Conservation (phyloP, 1,140 invertebrate species). For the Chionoecetes opilio region DNA sequence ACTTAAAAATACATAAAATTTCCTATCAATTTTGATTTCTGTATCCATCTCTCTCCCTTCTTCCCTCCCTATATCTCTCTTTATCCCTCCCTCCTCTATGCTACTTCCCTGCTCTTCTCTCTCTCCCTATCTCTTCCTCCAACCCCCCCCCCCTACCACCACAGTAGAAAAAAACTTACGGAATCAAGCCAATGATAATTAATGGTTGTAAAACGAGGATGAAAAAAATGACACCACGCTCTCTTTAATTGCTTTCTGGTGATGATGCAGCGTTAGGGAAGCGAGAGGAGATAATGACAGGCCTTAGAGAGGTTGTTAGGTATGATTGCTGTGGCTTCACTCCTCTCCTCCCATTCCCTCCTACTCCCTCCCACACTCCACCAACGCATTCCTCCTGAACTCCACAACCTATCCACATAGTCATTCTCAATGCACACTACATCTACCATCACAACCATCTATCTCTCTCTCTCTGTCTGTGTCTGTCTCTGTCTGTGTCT, state of each 20-base stretch:
- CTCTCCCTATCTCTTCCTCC: not conserved
- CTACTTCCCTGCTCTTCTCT: not conserved
- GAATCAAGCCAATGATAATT: constrained; percentile 22
- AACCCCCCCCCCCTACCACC: not conserved
- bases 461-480: no score
- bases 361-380: not conserved
- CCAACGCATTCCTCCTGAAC: not conserved
- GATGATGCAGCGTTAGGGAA: not conserved
- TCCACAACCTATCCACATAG: no score
- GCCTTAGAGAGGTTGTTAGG: constrained; percentile 4
- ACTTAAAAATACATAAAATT: not conserved
- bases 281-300: not conserved
- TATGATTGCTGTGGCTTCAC: not conserved
- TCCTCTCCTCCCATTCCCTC: not conserved
- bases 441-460: not conserved
- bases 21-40: not conserved
- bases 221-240: not conserved
- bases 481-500: no score
- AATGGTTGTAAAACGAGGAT: not conserved
- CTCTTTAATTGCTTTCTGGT: constrained; percentile 19
- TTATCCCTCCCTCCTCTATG: not conserved
- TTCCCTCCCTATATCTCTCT: not conserved
- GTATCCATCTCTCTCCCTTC: not conserved
- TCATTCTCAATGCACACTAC: not conserved
- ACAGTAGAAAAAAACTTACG: not conserved